Evolutionary conservation across 2,113 vertebrate genomes (phyloP).

Genomic region (Gymnorhina tibicen): DNA sequence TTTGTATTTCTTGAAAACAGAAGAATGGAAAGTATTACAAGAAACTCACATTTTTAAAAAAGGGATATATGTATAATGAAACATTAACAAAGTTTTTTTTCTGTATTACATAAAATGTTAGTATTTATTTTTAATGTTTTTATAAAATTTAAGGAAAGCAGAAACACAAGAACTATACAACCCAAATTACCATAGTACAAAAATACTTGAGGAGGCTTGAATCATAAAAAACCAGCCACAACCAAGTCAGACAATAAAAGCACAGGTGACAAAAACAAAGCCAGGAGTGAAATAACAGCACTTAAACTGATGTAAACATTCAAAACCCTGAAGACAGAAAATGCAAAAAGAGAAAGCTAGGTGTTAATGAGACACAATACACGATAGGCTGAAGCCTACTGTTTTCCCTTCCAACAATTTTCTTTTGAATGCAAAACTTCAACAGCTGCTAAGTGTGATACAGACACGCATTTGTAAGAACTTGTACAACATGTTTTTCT

Average conservation of each 20-base stretch:
- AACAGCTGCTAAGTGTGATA: not conserved
- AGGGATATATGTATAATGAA: not conserved
- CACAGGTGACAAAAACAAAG: not conserved
- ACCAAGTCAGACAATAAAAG: not conserved
- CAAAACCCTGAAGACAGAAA: not conserved
- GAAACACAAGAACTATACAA: not conserved
- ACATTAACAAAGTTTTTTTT: not conserved
- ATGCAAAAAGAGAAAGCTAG: not conserved
- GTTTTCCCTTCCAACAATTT: not conserved
- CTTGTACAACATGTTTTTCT: not conserved
- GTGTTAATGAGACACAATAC: not conserved
- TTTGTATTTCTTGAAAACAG: not conserved
- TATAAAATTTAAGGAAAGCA: not conserved
- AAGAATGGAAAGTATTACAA: not conserved
- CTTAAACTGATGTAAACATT: not conserved
- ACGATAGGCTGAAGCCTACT: not conserved
- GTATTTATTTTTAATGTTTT: not conserved
- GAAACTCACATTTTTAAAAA: not conserved
- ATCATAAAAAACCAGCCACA: not conserved
- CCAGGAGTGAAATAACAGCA: not conserved
- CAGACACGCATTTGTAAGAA: not conserved
- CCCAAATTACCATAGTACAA: not conserved
- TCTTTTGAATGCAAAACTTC: not conserved
- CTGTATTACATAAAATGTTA: not conserved
- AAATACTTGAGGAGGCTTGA: not conserved